Base-by-base conservation (phyloP, 1,140 invertebrate species). In the Homarus americanus region DNA sequence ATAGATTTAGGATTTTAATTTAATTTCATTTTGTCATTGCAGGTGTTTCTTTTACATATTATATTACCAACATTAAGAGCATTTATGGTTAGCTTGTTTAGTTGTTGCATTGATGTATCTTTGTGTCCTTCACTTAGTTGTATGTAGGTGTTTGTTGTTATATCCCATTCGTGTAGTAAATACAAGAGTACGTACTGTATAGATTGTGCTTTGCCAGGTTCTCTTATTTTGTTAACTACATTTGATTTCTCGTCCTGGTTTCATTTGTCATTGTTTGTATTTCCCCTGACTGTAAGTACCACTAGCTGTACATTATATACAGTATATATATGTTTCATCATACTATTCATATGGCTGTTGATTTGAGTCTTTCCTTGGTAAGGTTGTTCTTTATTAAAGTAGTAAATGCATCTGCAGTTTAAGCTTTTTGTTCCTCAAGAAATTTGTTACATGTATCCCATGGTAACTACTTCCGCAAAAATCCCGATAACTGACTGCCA, bases 301-400 rank as follows among this genome's bases (percentile, higher is more conserved):
- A 32, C 32, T 2, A 76, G 34, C 17, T 3, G 12, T n/a, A n/a
- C 3, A 28, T n/a, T n/a, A n/a, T n/a, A n/a, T n/a, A n/a, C n/a
- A n/a, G n/a, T n/a, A n/a, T n/a, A n/a, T n/a, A n/a, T n/a, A 44
- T 75, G 72, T 66, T 44, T 49, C 28, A 78, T 32, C n/a, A 75
- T 38, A 44, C 15, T 32, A 20, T 32, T n/a, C n/a, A 15, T 53
- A 24, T 40, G 41, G 44, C 5, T 15, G 15, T 49, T 49, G 44
- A 49, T 49, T 15, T 49, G 44, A 5, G 15, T 49, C 44, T 15
- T n/a, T 49, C 44, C 12, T 5, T 49, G 44, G 44, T 49, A 49
- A 49, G 15, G 15, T 49, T 49, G 15, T 49, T 49, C 5, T 49
- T 49, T 15, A 49, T 49, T 7, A 49, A 49, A 49, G 5, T 15